Evolutionary conservation across 2,797 vertebrate genomes (phyloP).

Genomic region (Novumbra hubbsi): DNA sequence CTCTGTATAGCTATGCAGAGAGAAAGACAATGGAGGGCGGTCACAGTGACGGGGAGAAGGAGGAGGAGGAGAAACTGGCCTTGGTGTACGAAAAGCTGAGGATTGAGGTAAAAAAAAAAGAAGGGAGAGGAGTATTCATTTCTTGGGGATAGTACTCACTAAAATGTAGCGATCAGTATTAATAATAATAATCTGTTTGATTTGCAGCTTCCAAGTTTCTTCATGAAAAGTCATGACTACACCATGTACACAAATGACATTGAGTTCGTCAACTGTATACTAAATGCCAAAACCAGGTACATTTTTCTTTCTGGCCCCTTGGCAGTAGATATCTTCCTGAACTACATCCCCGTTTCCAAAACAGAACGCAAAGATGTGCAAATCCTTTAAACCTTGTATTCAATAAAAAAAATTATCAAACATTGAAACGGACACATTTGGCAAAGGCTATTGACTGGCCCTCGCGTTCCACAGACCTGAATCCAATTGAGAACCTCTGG

Average conservation of each 20-base stretch:
- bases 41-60: conserved; percentile 38
- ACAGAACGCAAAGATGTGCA: too few relatives aligned
- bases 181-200: neutral
- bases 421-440: too few relatives aligned
- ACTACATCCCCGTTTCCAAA: neutral
- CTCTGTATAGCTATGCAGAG: conserved; percentile 48
- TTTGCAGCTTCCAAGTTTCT: conserved; percentile 83
- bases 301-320: conserved; percentile 14
- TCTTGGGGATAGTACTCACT: neutral
- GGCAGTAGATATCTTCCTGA: neutral
- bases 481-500: too few relatives aligned
- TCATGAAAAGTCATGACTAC: conserved; percentile 80
- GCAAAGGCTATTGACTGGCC: too few relatives aligned
- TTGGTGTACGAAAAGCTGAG: conserved; percentile 80
- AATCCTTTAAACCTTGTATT: too few relatives aligned
- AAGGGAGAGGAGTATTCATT: neutral
- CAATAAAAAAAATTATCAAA: too few relatives aligned
- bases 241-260: conserved; percentile 81
- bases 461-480: too few relatives aligned
- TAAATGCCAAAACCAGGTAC: conserved; percentile 83
- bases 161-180: conserved; percentile 1
- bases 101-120: conserved; percentile 74
- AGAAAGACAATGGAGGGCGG: conserved; percentile 19
- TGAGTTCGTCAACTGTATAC: conserved; percentile 84
- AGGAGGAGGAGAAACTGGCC: conserved; percentile 78